phyloP scores from a whole-genome alignment of 2,888 invertebrate species.

The Spisula subtruncata region DNA sequence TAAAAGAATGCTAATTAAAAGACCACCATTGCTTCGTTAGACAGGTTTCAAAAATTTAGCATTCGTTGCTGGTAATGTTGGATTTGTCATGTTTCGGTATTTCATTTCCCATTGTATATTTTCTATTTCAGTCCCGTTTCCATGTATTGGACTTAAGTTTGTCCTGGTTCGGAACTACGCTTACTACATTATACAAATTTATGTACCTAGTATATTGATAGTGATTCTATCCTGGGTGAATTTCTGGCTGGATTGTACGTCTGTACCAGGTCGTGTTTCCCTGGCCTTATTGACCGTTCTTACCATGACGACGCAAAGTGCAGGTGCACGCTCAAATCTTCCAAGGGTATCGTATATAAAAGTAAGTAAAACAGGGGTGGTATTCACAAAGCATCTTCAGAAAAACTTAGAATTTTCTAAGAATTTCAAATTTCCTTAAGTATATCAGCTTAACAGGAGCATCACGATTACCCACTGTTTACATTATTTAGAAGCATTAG shows the following conservation, averaged over 20 bases:
- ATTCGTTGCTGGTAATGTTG: no score
- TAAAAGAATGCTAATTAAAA: no score
- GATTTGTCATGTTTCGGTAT: background rate
- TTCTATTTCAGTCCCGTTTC: conserved; percentile 61
- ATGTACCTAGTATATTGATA: conserved; percentile 72
- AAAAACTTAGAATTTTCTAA: no score
- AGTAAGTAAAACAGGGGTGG: conserved; percentile 32
- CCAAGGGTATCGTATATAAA: conserved; percentile 74
- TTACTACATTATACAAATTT: conserved; percentile 73
- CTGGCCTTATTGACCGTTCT: conserved; percentile 74
- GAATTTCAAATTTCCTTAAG: no score
- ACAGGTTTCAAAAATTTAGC: no score
- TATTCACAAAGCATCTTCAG: no score
- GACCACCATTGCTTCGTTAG: no score
- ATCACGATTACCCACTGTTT: no score
- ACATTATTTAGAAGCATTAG: no score
- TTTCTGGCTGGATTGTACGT: conserved; percentile 71
- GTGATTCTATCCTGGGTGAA: conserved; percentile 73
- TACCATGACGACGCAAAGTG: conserved; percentile 75
- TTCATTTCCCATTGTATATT: background rate
- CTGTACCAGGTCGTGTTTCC: conserved; percentile 71
- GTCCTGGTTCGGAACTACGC: conserved; percentile 64
- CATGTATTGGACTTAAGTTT: conserved; percentile 70
- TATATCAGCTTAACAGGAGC: no score
- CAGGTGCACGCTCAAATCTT: conserved; percentile 68